Conservation (phyloP, 2,797 vertebrate species). For the Vultur gryphus region DNA sequence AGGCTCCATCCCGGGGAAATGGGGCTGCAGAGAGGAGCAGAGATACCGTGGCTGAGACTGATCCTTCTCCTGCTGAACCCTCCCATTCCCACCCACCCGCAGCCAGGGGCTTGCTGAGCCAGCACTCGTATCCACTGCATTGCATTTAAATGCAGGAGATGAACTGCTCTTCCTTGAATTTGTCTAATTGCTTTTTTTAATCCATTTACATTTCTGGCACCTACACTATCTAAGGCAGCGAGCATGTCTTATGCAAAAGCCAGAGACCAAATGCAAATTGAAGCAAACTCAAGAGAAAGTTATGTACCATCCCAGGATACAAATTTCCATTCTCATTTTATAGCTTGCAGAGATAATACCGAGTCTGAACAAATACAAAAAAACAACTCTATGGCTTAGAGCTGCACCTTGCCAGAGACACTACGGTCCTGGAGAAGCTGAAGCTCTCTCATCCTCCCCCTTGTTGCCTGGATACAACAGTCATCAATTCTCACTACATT, state of each 20-base stretch:
- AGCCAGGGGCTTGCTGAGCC: not conserved
- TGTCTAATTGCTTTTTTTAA: not conserved
- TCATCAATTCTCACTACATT: conserved; percentile 41
- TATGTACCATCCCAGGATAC: not conserved
- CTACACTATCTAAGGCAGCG: not conserved
- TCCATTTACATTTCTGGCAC: not conserved
- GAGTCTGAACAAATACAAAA: not conserved
- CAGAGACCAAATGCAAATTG: not conserved
- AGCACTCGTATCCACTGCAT: fast-evolving
- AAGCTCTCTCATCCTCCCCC: conserved; percentile 12
- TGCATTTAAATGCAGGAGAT: not conserved
- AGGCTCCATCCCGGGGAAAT: not conserved
- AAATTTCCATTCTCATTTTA: not conserved
- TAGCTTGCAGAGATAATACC: not conserved
- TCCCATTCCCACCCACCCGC: fast-evolving
- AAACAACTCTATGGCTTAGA: not conserved
- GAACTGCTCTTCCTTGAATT: not conserved
- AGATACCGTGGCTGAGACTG: fast-evolving
- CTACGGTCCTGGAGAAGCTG: not conserved
- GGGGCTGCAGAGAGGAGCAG: not conserved
- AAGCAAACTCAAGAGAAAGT: not conserved
- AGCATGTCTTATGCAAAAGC: not conserved
- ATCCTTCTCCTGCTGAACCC: not conserved
- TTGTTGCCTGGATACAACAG: conserved; percentile 43
- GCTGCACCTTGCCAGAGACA: not conserved